phyloP scores from a whole-genome alignment of 2,888 invertebrate species.

The Drosophila peninsularis region DNA sequence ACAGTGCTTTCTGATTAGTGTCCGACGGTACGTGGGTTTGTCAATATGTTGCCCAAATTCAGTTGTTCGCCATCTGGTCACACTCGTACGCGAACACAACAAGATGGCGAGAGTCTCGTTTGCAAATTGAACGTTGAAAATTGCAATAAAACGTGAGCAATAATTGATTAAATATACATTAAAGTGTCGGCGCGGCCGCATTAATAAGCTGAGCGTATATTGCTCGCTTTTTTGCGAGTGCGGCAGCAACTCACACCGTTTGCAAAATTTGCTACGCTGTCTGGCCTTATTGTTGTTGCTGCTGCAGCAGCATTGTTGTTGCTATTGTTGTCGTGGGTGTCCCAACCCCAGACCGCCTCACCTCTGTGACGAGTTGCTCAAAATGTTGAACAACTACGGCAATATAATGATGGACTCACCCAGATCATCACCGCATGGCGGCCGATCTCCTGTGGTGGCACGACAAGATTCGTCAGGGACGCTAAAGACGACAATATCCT shows the following conservation, averaged over 20 bases:
- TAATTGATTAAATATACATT: conserved; percentile 40
- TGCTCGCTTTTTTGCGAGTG: conserved; percentile 40
- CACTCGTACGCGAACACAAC: conserved; percentile 72
- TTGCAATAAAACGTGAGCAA: conserved; percentile 55
- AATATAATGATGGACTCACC: conserved; percentile 97
- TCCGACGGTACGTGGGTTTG: conserved; percentile 7
- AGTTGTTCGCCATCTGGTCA: conserved; percentile 54
- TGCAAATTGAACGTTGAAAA: conserved; percentile 57
- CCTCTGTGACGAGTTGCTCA: conserved; percentile 11
- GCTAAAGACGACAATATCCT: conserved; percentile 97
- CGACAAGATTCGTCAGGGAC: conserved; percentile 98
- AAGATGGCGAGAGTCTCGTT: conserved; percentile 71
- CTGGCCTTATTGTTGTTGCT: conserved; percentile 68
- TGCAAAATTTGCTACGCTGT: conserved; percentile 61
- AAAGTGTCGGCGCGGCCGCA: conserved; percentile 43
- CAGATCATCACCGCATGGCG: conserved; percentile 97
- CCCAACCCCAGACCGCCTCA: background rate
- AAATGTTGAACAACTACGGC: conserved; percentile 84
- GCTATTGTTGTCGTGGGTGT: conserved; percentile 45
- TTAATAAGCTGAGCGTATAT: conserved; percentile 40
- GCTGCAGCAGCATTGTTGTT: conserved; percentile 38
- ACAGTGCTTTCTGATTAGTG: conserved; percentile 1
- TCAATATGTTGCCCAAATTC: conserved; percentile 11
- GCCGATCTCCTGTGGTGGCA: conserved; percentile 97
- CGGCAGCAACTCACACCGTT: conserved; percentile 50